Conservation (phyloP, 2,113 vertebrate genomes). For the Suncus etruscus region DNA sequence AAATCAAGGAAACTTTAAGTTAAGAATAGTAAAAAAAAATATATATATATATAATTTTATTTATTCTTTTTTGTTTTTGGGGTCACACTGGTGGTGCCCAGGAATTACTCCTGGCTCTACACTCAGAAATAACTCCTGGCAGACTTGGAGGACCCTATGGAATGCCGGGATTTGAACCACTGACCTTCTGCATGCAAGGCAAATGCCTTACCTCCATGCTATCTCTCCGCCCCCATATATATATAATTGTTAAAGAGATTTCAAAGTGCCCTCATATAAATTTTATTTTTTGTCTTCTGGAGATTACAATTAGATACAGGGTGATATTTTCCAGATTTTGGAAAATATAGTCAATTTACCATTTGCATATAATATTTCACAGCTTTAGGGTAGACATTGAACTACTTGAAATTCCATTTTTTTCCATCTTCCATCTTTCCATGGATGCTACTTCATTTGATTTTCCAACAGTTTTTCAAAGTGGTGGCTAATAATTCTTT, state of each 20-base stretch:
- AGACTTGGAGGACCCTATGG: no score
- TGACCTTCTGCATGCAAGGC: no score
- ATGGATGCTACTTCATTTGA: background rate
- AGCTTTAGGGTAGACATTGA: background rate
- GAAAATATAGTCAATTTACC: background rate
- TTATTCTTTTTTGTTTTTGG: no score
- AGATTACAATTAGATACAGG: background rate
- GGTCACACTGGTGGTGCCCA: no score
- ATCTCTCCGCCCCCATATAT: no score
- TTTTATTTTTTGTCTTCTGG: background rate
- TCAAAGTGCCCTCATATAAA: background rate
- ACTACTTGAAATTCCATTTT: background rate
- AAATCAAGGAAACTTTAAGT: conserved; percentile 16
- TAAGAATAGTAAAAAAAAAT: background rate
- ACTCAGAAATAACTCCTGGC: no score
- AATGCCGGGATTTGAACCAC: no score
- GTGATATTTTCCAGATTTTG: background rate
- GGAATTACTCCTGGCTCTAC: no score
- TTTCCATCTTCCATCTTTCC: background rate
- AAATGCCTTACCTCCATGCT: no score
- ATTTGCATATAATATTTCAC: background rate
- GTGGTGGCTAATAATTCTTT: background rate
- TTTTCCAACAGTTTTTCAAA: background rate
- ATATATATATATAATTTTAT: background rate
- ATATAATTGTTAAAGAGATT: background rate